Evolutionary conservation across 2,113 vertebrate genomes (phyloP).

Genomic region (Onychostoma macrolepis): DNA sequence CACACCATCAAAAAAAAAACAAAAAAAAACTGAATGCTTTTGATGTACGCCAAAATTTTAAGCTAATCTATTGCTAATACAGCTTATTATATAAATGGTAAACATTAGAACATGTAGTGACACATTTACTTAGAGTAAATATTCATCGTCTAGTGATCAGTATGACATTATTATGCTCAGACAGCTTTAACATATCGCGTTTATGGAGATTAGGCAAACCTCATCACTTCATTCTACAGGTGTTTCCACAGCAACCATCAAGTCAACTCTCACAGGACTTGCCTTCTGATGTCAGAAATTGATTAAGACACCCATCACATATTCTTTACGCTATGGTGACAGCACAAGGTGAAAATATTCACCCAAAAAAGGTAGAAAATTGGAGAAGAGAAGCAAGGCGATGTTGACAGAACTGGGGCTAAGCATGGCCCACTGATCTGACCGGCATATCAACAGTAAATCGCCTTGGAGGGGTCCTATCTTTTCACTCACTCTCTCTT

Average conservation of each 20-base stretch:
- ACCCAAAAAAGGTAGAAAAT: constrained; percentile 36
- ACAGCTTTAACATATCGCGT: neutral
- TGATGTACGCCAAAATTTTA: neutral
- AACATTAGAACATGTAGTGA: neutral
- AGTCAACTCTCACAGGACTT: constrained; percentile 20
- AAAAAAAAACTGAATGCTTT: neutral
- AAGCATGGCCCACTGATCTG: constrained; percentile 45
- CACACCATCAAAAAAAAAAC: neutral
- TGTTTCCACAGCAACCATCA: constrained; percentile 56
- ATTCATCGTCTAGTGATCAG: neutral
- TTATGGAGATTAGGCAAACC: constrained; percentile 39
- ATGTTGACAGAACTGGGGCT: constrained; percentile 47
- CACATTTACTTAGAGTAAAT: neutral
- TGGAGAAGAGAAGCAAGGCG: neutral
- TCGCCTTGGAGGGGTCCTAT: constrained; percentile 36
- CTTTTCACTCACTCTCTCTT: constrained; percentile 17
- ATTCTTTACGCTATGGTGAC: constrained; percentile 43
- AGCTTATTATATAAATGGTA: neutral
- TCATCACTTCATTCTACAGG: constrained; percentile 45
- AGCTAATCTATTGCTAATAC: neutral
- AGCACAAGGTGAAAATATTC: constrained; percentile 54
- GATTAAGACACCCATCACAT: constrained; percentile 51
- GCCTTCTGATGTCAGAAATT: constrained; percentile 18
- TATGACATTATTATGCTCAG: neutral
- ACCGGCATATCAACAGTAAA: constrained; percentile 52